Percentiles rank a stretch among this genome's conserved stretches.
phyloP scores from a whole-genome alignment of 2,888 invertebrate species.

The Biston betularia region DNA sequence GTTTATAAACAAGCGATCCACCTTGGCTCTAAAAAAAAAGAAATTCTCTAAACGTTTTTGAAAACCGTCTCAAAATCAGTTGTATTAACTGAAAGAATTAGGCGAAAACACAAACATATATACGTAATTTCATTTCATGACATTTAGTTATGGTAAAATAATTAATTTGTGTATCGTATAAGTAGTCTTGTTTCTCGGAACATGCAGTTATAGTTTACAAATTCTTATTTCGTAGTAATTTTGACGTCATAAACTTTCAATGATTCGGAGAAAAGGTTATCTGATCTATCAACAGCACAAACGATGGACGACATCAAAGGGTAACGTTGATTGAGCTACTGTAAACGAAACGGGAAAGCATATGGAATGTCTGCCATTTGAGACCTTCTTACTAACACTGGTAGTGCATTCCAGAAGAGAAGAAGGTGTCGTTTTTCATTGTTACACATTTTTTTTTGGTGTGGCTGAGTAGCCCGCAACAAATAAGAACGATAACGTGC shows the following conservation, averaged over 20 bases:
- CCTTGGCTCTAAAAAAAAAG: too few species aligned
- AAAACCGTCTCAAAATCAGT: too few species aligned
- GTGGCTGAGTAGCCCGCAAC: too few species aligned
- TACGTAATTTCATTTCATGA: too few species aligned
- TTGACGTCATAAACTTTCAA: constrained; percentile 6
- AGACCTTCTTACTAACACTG: not conserved
- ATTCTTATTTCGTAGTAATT: constrained; percentile 3
- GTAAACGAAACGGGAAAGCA: not conserved
- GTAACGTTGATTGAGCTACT: constrained; percentile 14
- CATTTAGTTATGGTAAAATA: not conserved
- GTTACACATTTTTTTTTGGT: too few species aligned
- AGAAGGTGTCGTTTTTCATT: too few species aligned
- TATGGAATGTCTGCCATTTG: not conserved
- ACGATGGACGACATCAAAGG: constrained; percentile 19
- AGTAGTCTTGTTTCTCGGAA: constrained; percentile 1
- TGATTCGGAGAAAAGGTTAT: constrained; percentile 10
- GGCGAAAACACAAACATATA: too few species aligned
- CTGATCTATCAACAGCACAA: constrained; percentile 7
- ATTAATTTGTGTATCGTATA: not conserved
- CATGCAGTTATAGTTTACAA: not conserved
- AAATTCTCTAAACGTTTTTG: too few species aligned
- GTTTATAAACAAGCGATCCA: too few species aligned
- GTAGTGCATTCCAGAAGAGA: too few species aligned
- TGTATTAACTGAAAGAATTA: too few species aligned
- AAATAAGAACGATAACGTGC: too few species aligned